phyloP scores from a whole-genome alignment of 2,113 vertebrate species.

The Ciconia stormi region DNA sequence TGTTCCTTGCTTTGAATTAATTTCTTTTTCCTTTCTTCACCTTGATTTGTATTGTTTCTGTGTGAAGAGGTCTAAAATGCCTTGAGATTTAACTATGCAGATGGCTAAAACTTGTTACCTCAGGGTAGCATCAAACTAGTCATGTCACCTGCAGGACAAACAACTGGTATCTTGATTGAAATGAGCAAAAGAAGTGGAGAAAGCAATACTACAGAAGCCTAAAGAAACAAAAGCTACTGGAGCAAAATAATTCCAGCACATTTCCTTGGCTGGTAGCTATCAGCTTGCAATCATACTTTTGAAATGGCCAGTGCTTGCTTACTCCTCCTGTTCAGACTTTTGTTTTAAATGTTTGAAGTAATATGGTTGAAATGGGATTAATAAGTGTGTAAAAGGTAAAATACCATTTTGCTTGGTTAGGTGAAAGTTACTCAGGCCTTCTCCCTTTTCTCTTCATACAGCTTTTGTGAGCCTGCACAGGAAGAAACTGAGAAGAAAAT shows the following conservation, averaged over 20 bases:
- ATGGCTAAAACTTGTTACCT: neutral
- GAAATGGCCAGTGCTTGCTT: neutral
- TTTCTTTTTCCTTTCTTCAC: neutral
- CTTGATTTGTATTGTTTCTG: neutral
- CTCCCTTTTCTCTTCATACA: neutral
- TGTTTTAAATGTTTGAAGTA: neutral
- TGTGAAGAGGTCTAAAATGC: neutral
- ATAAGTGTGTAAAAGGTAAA: neutral
- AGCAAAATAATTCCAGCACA: neutral
- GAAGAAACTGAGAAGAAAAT: neutral
- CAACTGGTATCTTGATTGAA: neutral
- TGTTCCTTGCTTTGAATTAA: neutral
- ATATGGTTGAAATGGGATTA: neutral
- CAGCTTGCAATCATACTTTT: neutral
- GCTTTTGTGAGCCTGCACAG: neutral
- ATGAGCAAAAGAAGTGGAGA: neutral
- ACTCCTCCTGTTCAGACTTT: neutral
- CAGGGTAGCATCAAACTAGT: neutral
- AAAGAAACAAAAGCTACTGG: neutral
- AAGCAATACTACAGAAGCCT: neutral
- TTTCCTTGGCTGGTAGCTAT: neutral
- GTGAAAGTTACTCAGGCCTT: neutral
- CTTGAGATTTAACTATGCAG: neutral
- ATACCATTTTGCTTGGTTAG: neutral
- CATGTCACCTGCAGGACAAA: neutral